Percentiles rank a stretch among this genome's conserved stretches.
phyloP scores from a whole-genome alignment of 2,797 vertebrate genomes.

The Myotis planiceps region DNA sequence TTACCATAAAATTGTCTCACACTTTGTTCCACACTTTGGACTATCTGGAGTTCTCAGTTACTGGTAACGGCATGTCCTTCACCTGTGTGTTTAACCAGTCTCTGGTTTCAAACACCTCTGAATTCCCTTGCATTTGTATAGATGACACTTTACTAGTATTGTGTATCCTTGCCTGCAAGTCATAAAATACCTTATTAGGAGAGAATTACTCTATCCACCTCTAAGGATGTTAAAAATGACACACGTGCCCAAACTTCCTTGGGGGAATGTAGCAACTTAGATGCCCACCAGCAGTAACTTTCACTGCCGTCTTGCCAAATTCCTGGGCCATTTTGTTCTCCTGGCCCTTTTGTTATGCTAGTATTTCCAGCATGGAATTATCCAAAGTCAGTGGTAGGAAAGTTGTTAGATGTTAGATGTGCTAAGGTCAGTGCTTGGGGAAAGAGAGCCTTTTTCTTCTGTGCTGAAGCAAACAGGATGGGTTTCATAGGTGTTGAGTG shows the following conservation, averaged over 20 bases:
- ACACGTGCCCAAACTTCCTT: background rate
- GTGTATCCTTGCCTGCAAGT: background rate
- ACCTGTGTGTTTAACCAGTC: background rate
- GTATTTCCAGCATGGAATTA: background rate
- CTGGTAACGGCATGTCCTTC: background rate
- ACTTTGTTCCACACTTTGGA: background rate
- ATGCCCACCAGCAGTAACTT: background rate
- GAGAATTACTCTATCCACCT: background rate
- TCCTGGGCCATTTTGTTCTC: background rate
- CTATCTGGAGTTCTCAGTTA: constrained; percentile 48
- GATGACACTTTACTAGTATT: background rate
- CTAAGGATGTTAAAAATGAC: background rate
- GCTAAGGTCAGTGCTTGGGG: background rate
- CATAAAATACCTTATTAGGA: background rate
- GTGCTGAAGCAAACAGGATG: background rate
- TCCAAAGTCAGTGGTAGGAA: background rate
- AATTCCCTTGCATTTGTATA: background rate
- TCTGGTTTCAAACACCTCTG: background rate
- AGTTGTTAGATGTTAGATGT: background rate
- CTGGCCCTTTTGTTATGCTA: background rate
- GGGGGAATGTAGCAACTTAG: background rate
- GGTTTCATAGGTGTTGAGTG: background rate
- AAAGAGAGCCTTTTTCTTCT: background rate
- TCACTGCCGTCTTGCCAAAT: background rate
- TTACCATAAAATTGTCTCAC: background rate